These are phyloP conservation scores for Vanessa cardui DNA, from an alignment of 2,888 invertebrate genomes.

Conservation along the genomic window DNA sequence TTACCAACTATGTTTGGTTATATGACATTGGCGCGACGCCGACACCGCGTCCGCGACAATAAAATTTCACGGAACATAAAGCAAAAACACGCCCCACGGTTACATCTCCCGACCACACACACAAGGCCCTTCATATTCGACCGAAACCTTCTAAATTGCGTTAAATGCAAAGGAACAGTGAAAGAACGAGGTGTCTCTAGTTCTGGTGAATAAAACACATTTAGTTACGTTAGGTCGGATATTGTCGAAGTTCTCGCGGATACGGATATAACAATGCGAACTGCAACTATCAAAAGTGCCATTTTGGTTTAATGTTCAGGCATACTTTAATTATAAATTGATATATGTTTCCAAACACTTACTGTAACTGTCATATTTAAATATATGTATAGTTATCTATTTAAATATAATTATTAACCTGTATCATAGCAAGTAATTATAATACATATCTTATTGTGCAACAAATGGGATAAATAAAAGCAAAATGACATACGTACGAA, in stretches of 20 bases:
- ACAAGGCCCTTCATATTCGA: constrained; percentile 50
- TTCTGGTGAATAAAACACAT: constrained; percentile 64
- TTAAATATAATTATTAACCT: too few species aligned
- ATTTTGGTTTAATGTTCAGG: constrained; percentile 48
- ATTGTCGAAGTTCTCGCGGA: constrained; percentile 70
- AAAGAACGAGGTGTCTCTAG: constrained; percentile 47
- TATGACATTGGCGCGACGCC: constrained; percentile 48
- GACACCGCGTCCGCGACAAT: constrained; percentile 65
- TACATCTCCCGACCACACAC: constrained; percentile 61
- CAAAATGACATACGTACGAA: too few species aligned
- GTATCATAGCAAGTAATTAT: too few species aligned
- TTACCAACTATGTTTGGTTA: constrained; percentile 40
- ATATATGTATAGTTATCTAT: too few species aligned
- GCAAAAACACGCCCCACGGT: constrained; percentile 80
- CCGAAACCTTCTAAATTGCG: constrained; percentile 25
- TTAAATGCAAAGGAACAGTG: constrained; percentile 21
- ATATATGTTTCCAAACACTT: constrained; percentile 11
- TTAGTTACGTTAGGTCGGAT: constrained; percentile 71
- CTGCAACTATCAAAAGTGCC: constrained; percentile 64
- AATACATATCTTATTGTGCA: too few species aligned
- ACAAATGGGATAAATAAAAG: too few species aligned
- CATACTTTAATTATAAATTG: constrained; percentile 9
- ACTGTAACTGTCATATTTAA: not conserved
- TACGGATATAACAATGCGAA: constrained; percentile 70
- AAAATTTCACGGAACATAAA: constrained; percentile 83